These are phyloP conservation scores for Eulemur mongoz DNA, from an alignment of 2,797 vertebrate genomes.

Conservation along the genomic window DNA sequence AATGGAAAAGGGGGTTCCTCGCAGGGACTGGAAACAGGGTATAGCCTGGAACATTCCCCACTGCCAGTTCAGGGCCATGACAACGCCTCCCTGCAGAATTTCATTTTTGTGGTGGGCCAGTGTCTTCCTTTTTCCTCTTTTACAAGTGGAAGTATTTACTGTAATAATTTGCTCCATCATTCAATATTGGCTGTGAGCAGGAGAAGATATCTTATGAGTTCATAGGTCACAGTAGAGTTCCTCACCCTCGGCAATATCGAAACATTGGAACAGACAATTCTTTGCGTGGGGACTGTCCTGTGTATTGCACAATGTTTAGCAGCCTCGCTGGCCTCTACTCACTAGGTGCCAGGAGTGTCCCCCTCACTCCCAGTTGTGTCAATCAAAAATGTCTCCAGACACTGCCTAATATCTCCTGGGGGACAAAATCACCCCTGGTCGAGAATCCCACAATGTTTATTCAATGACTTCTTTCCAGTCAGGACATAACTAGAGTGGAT, in stretches of 20 bases:
- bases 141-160: not conserved
- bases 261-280: not conserved
- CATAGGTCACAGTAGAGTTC: not conserved
- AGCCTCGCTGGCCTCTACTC: not conserved
- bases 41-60: not conserved
- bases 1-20: no score
- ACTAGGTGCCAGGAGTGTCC: not conserved
- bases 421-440: not conserved
- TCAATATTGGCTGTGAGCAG: not conserved
- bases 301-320: not conserved
- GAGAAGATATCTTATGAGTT: not conserved
- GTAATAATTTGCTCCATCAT: not conserved
- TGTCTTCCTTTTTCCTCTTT: not conserved
- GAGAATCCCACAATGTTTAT: not conserved
- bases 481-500: not conserved
- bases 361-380: not conserved
- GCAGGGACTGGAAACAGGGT: not conserved
- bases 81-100: not conserved
- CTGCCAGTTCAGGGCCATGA: not conserved
- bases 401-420: not conserved
- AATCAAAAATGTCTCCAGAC: not conserved
- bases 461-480: not conserved
- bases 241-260: not conserved
- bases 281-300: not conserved
- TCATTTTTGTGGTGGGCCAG: not conserved